These are phyloP conservation scores for Marcusenius ussheri DNA, from an alignment of 2,113 vertebrate species.

Conservation along the genomic window DNA sequence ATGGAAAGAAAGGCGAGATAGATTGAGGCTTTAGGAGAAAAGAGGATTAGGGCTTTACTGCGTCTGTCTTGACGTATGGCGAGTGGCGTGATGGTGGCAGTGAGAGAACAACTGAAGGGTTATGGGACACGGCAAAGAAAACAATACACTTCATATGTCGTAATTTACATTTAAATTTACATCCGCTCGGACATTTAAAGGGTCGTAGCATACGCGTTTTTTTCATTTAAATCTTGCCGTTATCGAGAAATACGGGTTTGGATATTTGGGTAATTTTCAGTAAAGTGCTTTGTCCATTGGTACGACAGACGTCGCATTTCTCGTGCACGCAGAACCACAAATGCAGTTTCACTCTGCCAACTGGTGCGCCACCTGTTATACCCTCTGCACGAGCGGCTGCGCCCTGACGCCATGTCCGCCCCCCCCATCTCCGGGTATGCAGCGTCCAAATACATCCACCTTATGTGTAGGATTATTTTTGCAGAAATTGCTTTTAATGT, in stretches of 20 bases:
- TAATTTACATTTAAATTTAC: not conserved
- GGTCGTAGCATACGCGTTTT: not conserved
- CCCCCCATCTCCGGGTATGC: not conserved
- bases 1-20: not conserved
- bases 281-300: not conserved
- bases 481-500: not conserved
- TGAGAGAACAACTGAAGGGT: not conserved
- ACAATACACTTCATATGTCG: too few relatives aligned
- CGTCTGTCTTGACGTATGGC: conserved; percentile 16
- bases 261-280: not conserved
- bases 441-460: not conserved
- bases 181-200: not conserved
- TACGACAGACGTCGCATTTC: not conserved
- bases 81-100: conserved; percentile 10
- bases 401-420: not conserved
- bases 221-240: not conserved
- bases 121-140: not conserved
- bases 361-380: conserved; percentile 1
- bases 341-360: not conserved
- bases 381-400: not conserved
- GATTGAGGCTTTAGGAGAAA: conserved; percentile 1
- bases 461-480: not conserved
- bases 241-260: not conserved
- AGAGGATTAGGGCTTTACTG: conserved; percentile 22
- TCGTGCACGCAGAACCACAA: not conserved